Percentiles rank a stretch among this genome's conserved stretches.
Conservation (phyloP, 2,113 vertebrate species). For the Shinisaurus crocodilurus region DNA sequence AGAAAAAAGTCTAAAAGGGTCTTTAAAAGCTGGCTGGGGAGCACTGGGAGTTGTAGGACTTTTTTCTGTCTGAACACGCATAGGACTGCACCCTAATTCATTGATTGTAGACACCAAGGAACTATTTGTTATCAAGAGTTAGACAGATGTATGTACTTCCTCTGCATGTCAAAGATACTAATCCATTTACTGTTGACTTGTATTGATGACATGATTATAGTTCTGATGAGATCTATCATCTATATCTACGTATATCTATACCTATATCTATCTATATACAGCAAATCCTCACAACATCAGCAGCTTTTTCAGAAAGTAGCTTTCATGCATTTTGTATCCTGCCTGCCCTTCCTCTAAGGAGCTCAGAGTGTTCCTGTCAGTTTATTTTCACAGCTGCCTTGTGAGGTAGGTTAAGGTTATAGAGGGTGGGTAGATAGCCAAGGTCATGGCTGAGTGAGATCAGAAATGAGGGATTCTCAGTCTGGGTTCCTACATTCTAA, state of each 20-base stretch:
- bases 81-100: background rate
- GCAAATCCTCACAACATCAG: background rate
- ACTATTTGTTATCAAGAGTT: background rate
- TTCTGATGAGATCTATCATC: too few relatives aligned
- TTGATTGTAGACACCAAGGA: background rate
- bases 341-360: background rate
- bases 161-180: background rate
- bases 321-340: background rate
- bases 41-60: too few relatives aligned
- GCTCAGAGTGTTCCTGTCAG: background rate
- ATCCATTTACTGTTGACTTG: conserved; percentile 4
- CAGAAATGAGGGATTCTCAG: background rate
- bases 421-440: too few relatives aligned
- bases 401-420: background rate
- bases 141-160: background rate
- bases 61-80: too few relatives aligned
- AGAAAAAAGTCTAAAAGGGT: too few relatives aligned
- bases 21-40: too few relatives aligned
- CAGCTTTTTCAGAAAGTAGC: background rate
- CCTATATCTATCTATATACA: background rate
- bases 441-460: background rate
- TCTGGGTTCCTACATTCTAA: background rate
- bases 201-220: background rate
- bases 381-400: background rate
- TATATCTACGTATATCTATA: too few relatives aligned